Evolutionary conservation across 2,888 invertebrate genomes (phyloP).

Genomic region (Tachystola acroxantha): DNA sequence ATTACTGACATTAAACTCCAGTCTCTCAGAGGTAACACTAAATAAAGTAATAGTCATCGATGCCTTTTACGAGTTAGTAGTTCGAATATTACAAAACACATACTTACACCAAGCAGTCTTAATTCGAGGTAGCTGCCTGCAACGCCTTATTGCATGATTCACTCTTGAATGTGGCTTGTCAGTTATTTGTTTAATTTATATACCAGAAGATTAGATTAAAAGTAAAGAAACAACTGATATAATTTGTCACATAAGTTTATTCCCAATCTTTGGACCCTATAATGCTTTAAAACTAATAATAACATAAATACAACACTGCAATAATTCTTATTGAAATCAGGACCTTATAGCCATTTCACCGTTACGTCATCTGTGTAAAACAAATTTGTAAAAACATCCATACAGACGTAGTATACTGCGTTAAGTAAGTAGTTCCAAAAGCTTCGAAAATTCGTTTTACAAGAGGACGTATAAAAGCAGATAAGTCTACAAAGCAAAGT

Average conservation of each 20-base stretch:
- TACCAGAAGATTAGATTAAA: no score
- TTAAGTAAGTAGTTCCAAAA: constrained; percentile 6
- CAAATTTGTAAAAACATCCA: constrained; percentile 21
- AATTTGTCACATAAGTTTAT: constrained; percentile 82
- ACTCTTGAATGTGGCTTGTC: no score
- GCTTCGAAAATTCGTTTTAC: constrained; percentile 41
- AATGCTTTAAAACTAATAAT: constrained; percentile 82
- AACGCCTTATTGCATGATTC: no score
- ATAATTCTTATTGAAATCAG: constrained; percentile 49
- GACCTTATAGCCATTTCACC: constrained; percentile 39
- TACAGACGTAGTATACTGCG: no score
- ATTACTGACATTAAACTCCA: no score
- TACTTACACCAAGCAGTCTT: no score
- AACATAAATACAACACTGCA: constrained; percentile 76
- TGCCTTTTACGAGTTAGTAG: no score
- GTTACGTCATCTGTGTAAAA: constrained; percentile 39
- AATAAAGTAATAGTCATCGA: no score
- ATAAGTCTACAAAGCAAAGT: constrained; percentile 60
- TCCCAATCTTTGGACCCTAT: constrained; percentile 87
- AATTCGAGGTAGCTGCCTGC: no score
- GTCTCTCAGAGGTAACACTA: no score
- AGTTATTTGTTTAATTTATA: no score
- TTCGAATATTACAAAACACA: no score
- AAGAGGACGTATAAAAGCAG: constrained; percentile 43
- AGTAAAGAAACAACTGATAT: constrained; percentile 54